These are phyloP conservation scores for Athene cunicularia DNA, from an alignment of 2,113 vertebrate species.

Conservation along the genomic window DNA sequence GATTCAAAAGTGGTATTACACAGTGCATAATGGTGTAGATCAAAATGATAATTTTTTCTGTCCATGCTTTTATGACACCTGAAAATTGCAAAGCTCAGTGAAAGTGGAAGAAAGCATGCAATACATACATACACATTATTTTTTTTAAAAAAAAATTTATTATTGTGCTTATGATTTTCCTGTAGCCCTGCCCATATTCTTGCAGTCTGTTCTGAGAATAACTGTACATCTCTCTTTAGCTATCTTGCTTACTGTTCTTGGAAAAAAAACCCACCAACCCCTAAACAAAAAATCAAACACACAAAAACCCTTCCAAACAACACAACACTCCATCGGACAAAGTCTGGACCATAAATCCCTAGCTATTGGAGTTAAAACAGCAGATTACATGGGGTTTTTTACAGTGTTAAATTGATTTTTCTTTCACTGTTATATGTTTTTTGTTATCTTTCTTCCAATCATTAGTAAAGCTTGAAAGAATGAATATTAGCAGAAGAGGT, in stretches of 20 bases:
- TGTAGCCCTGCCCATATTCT: not conserved
- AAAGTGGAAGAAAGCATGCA: not conserved
- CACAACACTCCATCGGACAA: not conserved
- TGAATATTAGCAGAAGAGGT: not conserved
- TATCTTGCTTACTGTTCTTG: not conserved
- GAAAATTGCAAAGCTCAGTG: conserved; percentile 40
- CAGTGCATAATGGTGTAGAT: not conserved
- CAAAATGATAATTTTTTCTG: conserved; percentile 47
- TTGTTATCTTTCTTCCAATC: not conserved
- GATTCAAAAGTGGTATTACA: not conserved
- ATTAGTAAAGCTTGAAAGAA: not conserved
- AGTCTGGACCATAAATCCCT: not conserved
- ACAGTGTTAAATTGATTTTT: not conserved
- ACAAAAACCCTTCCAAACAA: not conserved
- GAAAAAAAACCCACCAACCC: not conserved
- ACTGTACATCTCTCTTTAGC: not conserved
- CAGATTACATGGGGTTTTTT: not conserved
- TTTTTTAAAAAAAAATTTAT: not conserved
- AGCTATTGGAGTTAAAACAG: not conserved
- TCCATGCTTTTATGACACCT: conserved; percentile 36
- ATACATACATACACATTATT: not conserved
- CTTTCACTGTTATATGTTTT: not conserved
- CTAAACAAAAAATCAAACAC: not conserved
- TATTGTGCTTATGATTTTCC: conserved; percentile 29
- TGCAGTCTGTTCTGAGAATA: not conserved